Conservation (phyloP, 2,888 invertebrate genomes). For the Clepsis dumicolana region DNA sequence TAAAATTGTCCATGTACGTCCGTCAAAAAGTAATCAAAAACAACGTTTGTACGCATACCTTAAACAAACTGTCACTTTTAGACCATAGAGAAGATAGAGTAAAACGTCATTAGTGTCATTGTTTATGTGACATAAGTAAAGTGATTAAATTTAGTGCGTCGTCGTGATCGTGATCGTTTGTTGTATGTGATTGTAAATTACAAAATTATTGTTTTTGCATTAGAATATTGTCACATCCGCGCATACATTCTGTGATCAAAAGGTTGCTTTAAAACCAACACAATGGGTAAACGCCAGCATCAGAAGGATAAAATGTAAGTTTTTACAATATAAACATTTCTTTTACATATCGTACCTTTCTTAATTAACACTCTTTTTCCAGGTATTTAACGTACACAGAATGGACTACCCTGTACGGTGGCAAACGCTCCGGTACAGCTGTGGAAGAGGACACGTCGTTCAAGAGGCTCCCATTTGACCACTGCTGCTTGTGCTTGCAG, state of each 20-base stretch:
- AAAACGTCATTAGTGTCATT: no score
- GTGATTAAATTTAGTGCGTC: not conserved
- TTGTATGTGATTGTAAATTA: not conserved
- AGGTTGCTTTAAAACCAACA: constrained; percentile 54
- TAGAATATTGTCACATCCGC: not conserved
- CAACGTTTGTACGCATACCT: constrained; percentile 15
- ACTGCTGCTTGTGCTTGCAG: constrained; percentile 96
- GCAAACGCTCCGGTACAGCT: constrained; percentile 90
- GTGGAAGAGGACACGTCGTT: constrained; percentile 93
- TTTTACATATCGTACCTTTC: constrained; percentile 5
- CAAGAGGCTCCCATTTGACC: constrained; percentile 95
- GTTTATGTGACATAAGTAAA: no score
- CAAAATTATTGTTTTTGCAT: not conserved
- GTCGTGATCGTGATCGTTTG: not conserved
- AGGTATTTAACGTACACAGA: constrained; percentile 95
- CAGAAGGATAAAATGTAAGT: constrained; percentile 96
- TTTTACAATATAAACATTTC: constrained; percentile 23
- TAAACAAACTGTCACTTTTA: constrained; percentile 9
- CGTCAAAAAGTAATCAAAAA: not conserved
- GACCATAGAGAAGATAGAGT: no score
- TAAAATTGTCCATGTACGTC: not conserved
- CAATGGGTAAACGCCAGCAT: constrained; percentile 97
- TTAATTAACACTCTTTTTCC: constrained; percentile 41
- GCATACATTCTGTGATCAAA: not conserved
- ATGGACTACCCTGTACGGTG: constrained; percentile 96